These are phyloP conservation scores for Drosophila parvula DNA, from an alignment of 1,140 invertebrate genomes.

Conservation along the genomic window DNA sequence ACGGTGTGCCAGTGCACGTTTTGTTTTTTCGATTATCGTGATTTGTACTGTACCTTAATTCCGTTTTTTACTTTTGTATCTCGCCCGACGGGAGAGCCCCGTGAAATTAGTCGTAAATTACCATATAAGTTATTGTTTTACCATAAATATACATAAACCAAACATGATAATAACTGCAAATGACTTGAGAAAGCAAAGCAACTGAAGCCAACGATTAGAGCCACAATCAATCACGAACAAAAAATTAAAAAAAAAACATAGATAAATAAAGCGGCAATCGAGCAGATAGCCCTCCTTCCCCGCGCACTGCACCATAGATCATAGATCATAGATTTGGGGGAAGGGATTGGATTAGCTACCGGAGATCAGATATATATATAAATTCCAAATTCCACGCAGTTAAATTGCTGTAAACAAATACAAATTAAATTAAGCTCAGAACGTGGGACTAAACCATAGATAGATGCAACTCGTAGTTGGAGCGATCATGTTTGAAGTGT, in stretches of 20 bases:
- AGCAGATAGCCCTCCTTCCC: conserved; percentile 23
- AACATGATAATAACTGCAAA: conserved; percentile 48
- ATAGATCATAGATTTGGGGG: conserved; percentile 16
- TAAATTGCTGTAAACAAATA: conserved; percentile 35
- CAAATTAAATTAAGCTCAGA: conserved; percentile 22
- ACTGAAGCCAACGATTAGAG: conserved; percentile 52
- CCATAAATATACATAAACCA: conserved; percentile 41
- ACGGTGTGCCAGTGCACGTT: conserved; percentile 73
- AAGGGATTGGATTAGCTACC: conserved; percentile 13
- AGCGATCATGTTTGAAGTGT: conserved; percentile 37
- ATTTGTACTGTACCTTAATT: conserved; percentile 52
- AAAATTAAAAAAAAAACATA: background rate
- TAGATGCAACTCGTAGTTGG: conserved; percentile 49
- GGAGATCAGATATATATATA: conserved; percentile 10
- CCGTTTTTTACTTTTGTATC: conserved; percentile 16
- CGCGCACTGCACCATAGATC: conserved; percentile 30
- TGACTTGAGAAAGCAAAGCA: conserved; percentile 54
- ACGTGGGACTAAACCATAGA: conserved; percentile 25
- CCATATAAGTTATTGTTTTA: conserved; percentile 50
- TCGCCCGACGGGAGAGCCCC: conserved; percentile 5
- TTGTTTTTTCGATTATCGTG: conserved; percentile 16
- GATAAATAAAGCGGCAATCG: conserved; percentile 24
- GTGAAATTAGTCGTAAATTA: conserved; percentile 36
- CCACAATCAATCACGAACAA: conserved; percentile 35
- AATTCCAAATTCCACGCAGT: conserved; percentile 48